A percentile compares a stretch with the other conserved stretches of the same genome.
Evolutionary conservation across 2,888 invertebrate genomes (phyloP).

Genomic region (Lydus trimaculatus): DNA sequence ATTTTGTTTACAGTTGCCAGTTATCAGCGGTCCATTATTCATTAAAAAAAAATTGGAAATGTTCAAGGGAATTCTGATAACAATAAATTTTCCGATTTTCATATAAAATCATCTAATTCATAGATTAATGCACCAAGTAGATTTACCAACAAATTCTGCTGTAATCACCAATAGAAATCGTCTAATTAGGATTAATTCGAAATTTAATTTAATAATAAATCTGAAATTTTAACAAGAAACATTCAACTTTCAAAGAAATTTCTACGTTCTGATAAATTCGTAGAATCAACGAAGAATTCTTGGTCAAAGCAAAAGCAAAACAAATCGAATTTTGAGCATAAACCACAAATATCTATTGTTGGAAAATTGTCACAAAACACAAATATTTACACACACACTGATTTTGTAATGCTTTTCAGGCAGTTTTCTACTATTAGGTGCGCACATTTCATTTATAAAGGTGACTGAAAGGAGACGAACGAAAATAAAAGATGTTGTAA

Average conservation of each 20-base stretch:
- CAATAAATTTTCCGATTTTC: background rate
- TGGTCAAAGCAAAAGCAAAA: background rate
- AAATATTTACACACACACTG: slow-evolving; percentile 8
- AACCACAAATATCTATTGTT: background rate
- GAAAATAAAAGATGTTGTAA: background rate
- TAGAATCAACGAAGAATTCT: background rate
- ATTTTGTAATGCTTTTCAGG: background rate
- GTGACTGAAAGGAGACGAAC: background rate
- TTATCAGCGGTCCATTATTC: slow-evolving; percentile 9
- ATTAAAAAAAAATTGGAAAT: background rate
- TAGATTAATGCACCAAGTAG: background rate
- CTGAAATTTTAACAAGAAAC: background rate
- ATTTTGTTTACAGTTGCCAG: slow-evolving; percentile 4
- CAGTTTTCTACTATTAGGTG: background rate
- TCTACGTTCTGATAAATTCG: background rate
- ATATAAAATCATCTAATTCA: background rate
- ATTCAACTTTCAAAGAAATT: background rate
- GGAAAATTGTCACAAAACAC: background rate
- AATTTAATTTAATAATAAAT: background rate
- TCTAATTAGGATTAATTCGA: slow-evolving; percentile 18
- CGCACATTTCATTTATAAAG: no score
- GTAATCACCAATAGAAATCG: background rate
- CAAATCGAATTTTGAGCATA: background rate
- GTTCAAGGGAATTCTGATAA: background rate
- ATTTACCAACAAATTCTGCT: background rate